These are phyloP conservation scores for Phthorimaea operculella DNA, from an alignment of 1,140 invertebrate genomes.

Conservation along the genomic window DNA sequence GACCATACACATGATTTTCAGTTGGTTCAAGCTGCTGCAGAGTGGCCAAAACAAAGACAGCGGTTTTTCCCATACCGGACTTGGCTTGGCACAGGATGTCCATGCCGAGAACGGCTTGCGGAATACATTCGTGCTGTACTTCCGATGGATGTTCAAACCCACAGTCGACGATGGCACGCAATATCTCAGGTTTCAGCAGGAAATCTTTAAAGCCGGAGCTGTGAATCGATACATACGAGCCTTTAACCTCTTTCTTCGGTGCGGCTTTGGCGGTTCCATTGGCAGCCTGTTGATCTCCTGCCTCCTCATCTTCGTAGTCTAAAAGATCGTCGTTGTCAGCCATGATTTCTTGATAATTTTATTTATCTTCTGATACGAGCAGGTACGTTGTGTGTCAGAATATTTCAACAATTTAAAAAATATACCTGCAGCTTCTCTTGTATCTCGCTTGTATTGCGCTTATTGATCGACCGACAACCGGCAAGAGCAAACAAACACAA, in stretches of 20 bases:
- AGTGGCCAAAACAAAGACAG: too few species aligned
- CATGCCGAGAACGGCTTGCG: conserved; percentile 99
- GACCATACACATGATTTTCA: too few species aligned
- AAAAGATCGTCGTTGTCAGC: conserved; percentile 94
- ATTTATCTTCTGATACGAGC: too few species aligned
- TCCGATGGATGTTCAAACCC: conserved; percentile 99
- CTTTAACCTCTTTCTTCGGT: conserved; percentile 92
- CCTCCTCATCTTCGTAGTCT: conserved; percentile 94
- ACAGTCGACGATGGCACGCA: conserved; percentile 98
- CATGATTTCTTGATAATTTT: conserved; percentile 67
- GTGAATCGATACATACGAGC: conserved; percentile 96
- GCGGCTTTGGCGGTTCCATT: conserved; percentile 77
- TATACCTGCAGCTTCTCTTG: too few species aligned
- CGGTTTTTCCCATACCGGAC: too few species aligned
- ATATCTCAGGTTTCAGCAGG: conserved; percentile 96
- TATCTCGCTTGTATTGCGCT: too few species aligned
- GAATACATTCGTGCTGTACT: conserved; percentile 99
- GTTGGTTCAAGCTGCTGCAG: too few species aligned
- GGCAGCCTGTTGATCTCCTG: conserved; percentile 80
- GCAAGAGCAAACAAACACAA: too few species aligned
- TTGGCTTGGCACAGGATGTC: conserved; percentile 93
- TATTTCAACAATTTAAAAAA: too few species aligned
- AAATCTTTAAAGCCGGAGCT: conserved; percentile 97
- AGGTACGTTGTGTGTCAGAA: too few species aligned
- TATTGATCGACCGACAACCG: too few species aligned